Percentiles rank a stretch among this genome's conserved stretches.
Evolutionary conservation across 2,797 vertebrate genomes (phyloP).

Genomic region (Peromyscus eremicus): DNA sequence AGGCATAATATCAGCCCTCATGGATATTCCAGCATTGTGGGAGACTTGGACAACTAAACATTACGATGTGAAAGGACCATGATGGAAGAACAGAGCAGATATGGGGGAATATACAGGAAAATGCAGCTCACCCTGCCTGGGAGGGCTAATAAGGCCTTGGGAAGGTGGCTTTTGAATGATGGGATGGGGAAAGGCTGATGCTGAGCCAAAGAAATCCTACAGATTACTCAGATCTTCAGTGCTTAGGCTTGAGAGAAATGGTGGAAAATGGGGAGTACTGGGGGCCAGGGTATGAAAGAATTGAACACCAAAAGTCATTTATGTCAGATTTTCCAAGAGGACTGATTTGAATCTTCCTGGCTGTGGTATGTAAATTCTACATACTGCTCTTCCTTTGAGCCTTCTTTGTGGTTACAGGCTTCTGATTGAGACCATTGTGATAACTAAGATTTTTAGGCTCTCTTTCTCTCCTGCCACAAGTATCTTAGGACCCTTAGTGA

Average conservation of each 20-base stretch:
- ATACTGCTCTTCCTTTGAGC: not conserved
- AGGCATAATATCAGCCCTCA: not conserved
- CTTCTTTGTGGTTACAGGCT: not conserved
- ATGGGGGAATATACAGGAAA: not conserved
- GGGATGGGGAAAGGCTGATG: not conserved
- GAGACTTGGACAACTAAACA: not conserved
- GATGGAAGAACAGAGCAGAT: not conserved
- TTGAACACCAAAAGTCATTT: not conserved
- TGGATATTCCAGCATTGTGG: not conserved
- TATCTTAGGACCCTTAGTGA: not conserved
- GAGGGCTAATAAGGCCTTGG: not conserved
- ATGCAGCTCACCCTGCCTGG: not conserved
- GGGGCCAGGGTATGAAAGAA: not conserved
- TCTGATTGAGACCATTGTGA: constrained; percentile 1
- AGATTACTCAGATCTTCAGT: not conserved
- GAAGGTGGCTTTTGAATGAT: not conserved
- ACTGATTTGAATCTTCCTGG: not conserved
- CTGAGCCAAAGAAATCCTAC: not conserved
- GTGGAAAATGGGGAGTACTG: not conserved
- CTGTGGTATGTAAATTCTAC: not conserved
- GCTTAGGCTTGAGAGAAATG: not conserved
- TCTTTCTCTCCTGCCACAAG: not conserved
- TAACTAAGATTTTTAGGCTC: not conserved
- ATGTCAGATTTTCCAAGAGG: constrained; percentile 6
- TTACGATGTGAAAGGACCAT: not conserved